Evolutionary conservation across 2,888 invertebrate species (phyloP), one percentile per base, ranked within the genome.

Genomic region (Prosopocoilus inquinatus): DNA sequence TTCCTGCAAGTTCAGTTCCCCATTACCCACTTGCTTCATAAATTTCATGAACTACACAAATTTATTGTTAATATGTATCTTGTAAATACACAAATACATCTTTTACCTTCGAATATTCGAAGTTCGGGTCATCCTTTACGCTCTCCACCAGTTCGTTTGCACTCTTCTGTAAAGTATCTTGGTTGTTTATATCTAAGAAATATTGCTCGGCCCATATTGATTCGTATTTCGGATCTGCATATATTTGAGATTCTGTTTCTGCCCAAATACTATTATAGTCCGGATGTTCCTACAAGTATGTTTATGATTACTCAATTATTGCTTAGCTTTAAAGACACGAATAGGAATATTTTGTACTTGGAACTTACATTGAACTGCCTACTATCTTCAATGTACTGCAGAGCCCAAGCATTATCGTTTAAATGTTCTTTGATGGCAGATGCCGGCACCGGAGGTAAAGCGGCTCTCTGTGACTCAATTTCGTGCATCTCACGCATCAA

Each of bases 401-500:
- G 77, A 47, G 82, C 82, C 82, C 82, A 82, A 28, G 77, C 74
- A 60, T 79, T 74, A 61, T 79, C 78, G 54, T 75, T 72, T 47
- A 77, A 64, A 63, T 81, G 80, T 64, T 79, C 78, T 62, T 77
- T 75, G 32, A 78, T 69, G 48, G 72, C 71, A 8, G 78, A 75
- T 35, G 79, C 79, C 43, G 80, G 79, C 50, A 78, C 75, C 47
- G 79, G 79, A 16, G 78, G 79, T 50, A 80, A 65, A 36, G 73
- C 70, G 58, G 77, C 75, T 59, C 78, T 72, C 63, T 77, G 79
- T 43, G 79, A 79, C 73, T 87, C 88, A 15, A 90, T 85, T 70
- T 90, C 88, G 58, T 91, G 86, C 84, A 96, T 90, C 77, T 93
- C 94, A 66, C 91, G 87, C 53, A 96, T 75, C 50, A 78, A 68